Evolutionary conservation across 2,888 invertebrate genomes (phyloP).

Genomic region (Macaria liturata): DNA sequence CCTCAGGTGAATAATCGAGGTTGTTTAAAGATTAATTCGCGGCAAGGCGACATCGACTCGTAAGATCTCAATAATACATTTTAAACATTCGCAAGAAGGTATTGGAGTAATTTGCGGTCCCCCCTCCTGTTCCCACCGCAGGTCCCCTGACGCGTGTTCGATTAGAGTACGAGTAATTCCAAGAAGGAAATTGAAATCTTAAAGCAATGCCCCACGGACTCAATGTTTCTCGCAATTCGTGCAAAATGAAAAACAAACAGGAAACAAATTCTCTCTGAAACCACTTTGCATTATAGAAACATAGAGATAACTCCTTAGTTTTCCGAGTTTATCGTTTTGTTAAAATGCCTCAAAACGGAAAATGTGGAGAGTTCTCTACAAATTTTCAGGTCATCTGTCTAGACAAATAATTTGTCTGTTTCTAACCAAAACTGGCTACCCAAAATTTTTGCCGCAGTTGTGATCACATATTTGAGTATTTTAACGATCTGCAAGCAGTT

Average conservation of each 20-base stretch:
- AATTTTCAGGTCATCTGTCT: constrained; percentile 41
- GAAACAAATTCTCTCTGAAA: constrained; percentile 25
- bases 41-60: constrained; percentile 45
- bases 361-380: not conserved
- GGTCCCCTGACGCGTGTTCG: constrained; percentile 79
- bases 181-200: constrained; percentile 83
- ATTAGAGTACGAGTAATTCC: constrained; percentile 82
- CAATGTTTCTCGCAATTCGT: constrained; percentile 60
- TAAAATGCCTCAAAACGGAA: constrained; percentile 23
- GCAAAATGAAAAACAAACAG: constrained; percentile 71
- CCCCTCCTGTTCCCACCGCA: constrained; percentile 36
- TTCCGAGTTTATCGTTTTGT: constrained; percentile 22
- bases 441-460: too few relatives aligned
- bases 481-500: too few relatives aligned
- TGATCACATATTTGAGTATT: too few relatives aligned
- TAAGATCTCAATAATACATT: constrained; percentile 73
- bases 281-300: constrained; percentile 34
- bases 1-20: constrained; percentile 49
- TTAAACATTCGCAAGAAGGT: constrained; percentile 74
- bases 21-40: constrained; percentile 57
- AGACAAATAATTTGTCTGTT: constrained; percentile 45
- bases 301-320: constrained; percentile 27
- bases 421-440: too few relatives aligned
- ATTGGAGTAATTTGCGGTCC: constrained; percentile 76
- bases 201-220: constrained; percentile 79